Base-by-base conservation (phyloP, 2,888 invertebrate species). In the Heteromyza rotundicornis region DNA sequence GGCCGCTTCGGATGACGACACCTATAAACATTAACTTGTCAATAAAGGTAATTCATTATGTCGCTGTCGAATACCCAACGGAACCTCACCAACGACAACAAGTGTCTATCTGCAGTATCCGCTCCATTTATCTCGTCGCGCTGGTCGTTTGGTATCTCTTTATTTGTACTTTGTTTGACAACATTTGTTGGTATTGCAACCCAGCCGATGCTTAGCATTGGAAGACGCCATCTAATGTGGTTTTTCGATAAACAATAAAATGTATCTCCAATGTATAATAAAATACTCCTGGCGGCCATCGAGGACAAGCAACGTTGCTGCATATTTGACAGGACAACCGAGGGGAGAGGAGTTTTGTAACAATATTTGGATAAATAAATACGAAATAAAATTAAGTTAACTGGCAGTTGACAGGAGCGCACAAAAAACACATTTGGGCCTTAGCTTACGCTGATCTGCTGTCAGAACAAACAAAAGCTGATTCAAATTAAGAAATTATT, bases 31-130 rank as follows among this genome's bases (percentile, higher is more conserved):
- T 82, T 82, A 80, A 80, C 70, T 79, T 81, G 81, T 82, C 81
- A 81, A 81, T 81, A 81, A 80, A 79, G 81, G 80, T 81, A 81
- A 82, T 81, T 81, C 82, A 81, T 81, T 81, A 82, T 80, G 81
- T 80, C 81, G 78, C 75, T 72, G 52, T 68, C 64, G 69, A 74
- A 75, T 70, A 72, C 77, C 68, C 78, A 60, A 57, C 70, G 76
- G 80, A 73, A 69, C 62, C 64, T 57, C n/a, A 2, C 10, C 54
- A 32, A 19, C 49, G 57, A 60, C 66, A 66, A 70, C 70, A 75
- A 73, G 73, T 76, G 71, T 71, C 70, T 71, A 68, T 64, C 59
- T 62, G 59, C 66, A 63, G 59, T 63, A 65, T 61, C 55, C 63
- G 63, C 64, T 57, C 17, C 20, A 47, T 27, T 56, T 40, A 40